Conservation (phyloP, 1,140 invertebrate genomes). For the Heliconius himera region DNA sequence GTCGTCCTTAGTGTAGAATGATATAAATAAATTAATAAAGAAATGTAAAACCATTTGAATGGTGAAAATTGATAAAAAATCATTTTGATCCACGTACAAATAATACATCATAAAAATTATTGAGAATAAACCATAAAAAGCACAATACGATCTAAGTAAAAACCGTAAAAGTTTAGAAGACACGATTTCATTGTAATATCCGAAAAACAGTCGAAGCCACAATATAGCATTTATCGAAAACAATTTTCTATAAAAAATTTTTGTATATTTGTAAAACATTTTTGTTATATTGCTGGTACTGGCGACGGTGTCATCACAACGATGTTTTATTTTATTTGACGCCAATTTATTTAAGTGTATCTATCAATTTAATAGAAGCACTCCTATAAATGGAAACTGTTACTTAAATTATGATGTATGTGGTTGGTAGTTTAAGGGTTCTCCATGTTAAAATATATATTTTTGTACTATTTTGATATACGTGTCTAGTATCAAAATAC, state of each 20-base stretch:
- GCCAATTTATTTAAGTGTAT: slow-evolving; percentile 11
- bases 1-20: slow-evolving; percentile 1
- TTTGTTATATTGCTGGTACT: neutral
- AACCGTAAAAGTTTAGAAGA: slow-evolving; percentile 15
- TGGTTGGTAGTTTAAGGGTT: neutral
- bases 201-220: slow-evolving; percentile 21
- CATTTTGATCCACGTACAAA: neutral
- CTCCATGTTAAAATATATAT: neutral
- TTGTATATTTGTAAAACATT: neutral
- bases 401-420: slow-evolving; percentile 14
- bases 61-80: neutral
- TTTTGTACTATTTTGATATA: neutral
- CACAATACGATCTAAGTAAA: slow-evolving; percentile 16
- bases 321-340: slow-evolving; percentile 11
- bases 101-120: neutral
- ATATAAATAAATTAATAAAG: slow-evolving; percentile 9
- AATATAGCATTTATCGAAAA: slow-evolving; percentile 25
- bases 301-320: neutral
- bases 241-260: neutral
- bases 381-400: slow-evolving; percentile 9
- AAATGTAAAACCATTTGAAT: neutral
- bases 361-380: slow-evolving; percentile 14
- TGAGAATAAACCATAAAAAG: neutral
- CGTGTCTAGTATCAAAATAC: no score
- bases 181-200: slow-evolving; percentile 16